Conservation (phyloP, 2,888 invertebrate genomes). For the Sminthurides aquaticus region DNA sequence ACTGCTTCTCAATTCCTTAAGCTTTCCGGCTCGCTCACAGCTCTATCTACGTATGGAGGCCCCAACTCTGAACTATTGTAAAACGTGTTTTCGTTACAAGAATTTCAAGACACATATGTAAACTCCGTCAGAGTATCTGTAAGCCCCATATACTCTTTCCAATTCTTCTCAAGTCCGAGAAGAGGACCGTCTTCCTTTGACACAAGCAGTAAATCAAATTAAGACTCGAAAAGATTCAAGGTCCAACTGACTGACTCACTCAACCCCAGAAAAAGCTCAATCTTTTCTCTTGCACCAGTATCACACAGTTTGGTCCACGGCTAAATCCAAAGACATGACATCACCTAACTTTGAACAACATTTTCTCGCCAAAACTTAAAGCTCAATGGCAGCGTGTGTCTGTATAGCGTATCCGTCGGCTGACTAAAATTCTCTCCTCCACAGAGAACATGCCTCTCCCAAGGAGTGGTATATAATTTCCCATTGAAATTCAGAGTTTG, state of each 20-base stretch:
- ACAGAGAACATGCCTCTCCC: no score
- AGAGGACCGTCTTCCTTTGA: background rate
- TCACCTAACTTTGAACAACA: no score
- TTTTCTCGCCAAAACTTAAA: background rate
- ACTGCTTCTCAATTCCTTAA: no score
- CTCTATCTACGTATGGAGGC: no score
- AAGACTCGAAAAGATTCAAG: background rate
- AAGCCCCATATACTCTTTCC: background rate
- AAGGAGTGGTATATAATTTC: no score
- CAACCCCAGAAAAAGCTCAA: background rate
- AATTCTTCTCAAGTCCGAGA: background rate
- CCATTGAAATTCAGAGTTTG: no score
- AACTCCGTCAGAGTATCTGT: background rate
- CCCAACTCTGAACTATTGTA: no score
- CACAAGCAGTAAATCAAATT: background rate
- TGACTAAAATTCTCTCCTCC: no score
- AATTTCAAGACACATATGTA: background rate
- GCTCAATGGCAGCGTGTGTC: background rate
- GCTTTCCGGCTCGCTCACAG: no score
- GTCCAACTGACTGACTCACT: no score
- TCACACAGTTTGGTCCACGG: background rate
- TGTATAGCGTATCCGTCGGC: no score
- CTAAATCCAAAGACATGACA: background rate
- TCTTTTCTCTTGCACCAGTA: background rate
- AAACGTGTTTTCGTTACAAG: background rate